Conservation (phyloP, 2,888 invertebrate genomes). For the Eugnorisma glareosa region DNA sequence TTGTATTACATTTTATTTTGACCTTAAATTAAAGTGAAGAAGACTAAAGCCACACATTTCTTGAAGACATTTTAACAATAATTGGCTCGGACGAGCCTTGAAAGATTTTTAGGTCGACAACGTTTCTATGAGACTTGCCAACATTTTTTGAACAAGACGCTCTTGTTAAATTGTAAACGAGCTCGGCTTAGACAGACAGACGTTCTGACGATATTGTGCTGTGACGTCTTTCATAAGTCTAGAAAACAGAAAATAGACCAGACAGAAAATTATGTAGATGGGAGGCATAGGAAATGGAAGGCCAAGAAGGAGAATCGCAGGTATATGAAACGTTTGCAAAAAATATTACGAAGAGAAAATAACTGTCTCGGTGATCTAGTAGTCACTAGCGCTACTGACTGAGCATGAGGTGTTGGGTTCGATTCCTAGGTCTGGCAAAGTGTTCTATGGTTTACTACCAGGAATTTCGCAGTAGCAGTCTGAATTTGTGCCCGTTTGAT, state of each 20-base stretch:
- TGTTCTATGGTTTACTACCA: neutral
- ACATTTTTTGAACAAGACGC: constrained; percentile 60
- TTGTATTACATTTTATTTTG: constrained; percentile 50
- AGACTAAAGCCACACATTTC: constrained; percentile 58
- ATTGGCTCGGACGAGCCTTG: constrained; percentile 63
- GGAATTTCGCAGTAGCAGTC: neutral
- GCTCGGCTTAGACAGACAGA: constrained; percentile 45
- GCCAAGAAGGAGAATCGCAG: too few species aligned
- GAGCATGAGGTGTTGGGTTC: neutral
- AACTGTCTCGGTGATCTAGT: neutral
- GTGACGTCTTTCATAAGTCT: constrained; percentile 37
- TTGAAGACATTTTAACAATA: constrained; percentile 58
- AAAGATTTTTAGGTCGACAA: constrained; percentile 66
- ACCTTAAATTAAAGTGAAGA: constrained; percentile 29
- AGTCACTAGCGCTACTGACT: neutral
- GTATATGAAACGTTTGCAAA: neutral
- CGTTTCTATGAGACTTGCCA: constrained; percentile 62
- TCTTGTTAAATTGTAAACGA: constrained; percentile 62
- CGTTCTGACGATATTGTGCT: constrained; percentile 47
- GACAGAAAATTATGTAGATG: neutral
- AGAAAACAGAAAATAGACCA: constrained; percentile 10
- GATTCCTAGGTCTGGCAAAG: neutral
- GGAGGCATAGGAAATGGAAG: neutral
- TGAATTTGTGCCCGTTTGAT: neutral
- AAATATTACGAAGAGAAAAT: neutral